Percentiles rank a stretch among this genome's conserved stretches.
phyloP scores from a whole-genome alignment of 2,888 invertebrate species.

The Desoria tigrina region DNA sequence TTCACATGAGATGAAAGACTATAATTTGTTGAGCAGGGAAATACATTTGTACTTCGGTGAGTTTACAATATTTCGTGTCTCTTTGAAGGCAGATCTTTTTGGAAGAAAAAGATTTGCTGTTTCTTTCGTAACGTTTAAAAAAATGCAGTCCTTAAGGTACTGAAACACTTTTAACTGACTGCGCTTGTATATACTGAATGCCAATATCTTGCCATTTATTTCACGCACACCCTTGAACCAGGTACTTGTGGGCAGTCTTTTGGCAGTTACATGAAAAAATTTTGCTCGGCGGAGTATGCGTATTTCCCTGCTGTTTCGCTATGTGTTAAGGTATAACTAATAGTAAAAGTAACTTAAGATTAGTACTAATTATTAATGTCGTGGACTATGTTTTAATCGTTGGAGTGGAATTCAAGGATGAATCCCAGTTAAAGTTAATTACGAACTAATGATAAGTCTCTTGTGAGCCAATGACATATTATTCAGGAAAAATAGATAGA shows the following conservation, averaged over 20 bases:
- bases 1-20: slow-evolving; percentile 50
- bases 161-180: no score
- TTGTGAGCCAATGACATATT: slow-evolving; percentile 7
- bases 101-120: no score
- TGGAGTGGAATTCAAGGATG: no score
- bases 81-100: no score
- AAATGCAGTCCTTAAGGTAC: no score
- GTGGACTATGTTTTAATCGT: no score
- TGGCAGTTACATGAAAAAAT: slow-evolving; percentile 32
- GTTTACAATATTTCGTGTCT: not conserved
- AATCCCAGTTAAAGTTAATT: no score
- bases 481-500: slow-evolving; percentile 12
- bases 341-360: no score
- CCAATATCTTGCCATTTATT: slow-evolving; percentile 20
- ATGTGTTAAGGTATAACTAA: slow-evolving; percentile 23
- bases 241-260: slow-evolving; percentile 47
- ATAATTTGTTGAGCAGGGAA: slow-evolving; percentile 53
- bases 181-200: slow-evolving; percentile 10
- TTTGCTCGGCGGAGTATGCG: slow-evolving; percentile 40
- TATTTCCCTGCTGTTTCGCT: slow-evolving; percentile 52
- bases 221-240: slow-evolving; percentile 41
- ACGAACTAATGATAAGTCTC: slow-evolving; percentile 8
- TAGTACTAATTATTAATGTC: no score
- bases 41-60: slow-evolving; percentile 36
- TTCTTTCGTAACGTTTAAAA: no score